phyloP scores from a whole-genome alignment of 2,797 vertebrate genomes.

The Neosilurus hyrtlii region DNA sequence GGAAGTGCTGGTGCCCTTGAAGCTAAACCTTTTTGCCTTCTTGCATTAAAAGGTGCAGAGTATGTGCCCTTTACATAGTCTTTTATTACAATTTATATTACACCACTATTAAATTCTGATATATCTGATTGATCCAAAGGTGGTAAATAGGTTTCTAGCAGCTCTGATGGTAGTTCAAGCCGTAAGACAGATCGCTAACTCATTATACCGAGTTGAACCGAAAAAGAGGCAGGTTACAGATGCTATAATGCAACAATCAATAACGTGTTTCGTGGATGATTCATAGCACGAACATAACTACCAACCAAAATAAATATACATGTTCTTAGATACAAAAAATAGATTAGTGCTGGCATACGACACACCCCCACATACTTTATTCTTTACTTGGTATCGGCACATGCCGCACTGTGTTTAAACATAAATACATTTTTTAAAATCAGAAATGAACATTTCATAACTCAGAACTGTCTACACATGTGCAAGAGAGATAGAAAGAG shows the following conservation, averaged over 20 bases:
- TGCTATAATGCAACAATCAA: neutral
- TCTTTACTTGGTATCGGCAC: neutral
- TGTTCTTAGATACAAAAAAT: neutral
- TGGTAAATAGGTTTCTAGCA: neutral
- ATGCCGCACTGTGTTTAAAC: neutral
- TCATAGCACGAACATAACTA: neutral
- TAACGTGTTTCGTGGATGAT: neutral
- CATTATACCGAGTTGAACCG: neutral
- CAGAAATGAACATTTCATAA: too few species aligned
- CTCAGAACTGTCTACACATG: too few species aligned
- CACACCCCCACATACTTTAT: neutral
- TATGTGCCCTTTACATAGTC: neutral
- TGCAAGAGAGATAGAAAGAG: too few species aligned
- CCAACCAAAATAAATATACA: neutral
- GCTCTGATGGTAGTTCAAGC: neutral
- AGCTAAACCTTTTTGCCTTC: neutral
- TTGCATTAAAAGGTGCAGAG: neutral
- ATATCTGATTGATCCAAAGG: neutral
- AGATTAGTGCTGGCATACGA: neutral
- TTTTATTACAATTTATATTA: neutral
- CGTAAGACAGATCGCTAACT: neutral
- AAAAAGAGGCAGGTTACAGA: neutral
- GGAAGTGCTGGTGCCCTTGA: neutral
- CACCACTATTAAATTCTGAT: neutral
- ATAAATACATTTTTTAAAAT: too few species aligned